Conservation (phyloP, 1,140 invertebrate species). For the Dendroctonus valens region DNA sequence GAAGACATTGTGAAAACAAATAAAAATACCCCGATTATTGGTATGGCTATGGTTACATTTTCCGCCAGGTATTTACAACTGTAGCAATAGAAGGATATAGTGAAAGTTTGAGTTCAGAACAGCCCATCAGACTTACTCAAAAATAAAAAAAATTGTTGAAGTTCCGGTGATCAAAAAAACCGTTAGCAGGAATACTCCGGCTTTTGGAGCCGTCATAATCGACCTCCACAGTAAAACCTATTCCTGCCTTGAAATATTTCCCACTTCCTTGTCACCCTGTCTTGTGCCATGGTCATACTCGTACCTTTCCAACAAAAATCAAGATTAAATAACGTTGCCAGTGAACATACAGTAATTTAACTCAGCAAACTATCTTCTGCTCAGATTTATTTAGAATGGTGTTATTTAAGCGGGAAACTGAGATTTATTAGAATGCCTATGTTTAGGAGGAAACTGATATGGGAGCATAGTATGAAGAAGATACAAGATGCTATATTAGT, state of each 20-base stretch:
- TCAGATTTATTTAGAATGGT: not conserved
- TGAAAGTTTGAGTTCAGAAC: not conserved
- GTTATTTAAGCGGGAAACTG: too few relatives aligned
- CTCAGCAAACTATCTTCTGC: not conserved
- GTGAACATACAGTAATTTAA: not conserved
- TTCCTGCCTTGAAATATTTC: constrained; percentile 95
- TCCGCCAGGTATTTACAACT: constrained; percentile 85
- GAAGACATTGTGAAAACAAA: constrained; percentile 90
- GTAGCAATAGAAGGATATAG: constrained; percentile 47
- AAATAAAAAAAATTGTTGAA: constrained; percentile 90
- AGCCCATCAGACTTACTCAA: constrained; percentile 78
- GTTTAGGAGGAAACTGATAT: too few relatives aligned
- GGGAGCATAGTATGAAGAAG: too few relatives aligned
- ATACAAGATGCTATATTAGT: too few relatives aligned
- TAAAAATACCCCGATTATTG: constrained; percentile 79
- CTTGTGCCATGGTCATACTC: constrained; percentile 42
- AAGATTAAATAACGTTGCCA: not conserved
- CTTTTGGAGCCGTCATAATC: constrained; percentile 94
- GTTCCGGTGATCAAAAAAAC: constrained; percentile 90
- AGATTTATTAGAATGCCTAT: too few relatives aligned
- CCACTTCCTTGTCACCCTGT: constrained; percentile 74
- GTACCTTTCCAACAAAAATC: constrained; percentile 1
- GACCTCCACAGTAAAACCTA: constrained; percentile 94
- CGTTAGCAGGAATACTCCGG: constrained; percentile 93
- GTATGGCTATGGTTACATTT: constrained; percentile 81